Percentiles rank a stretch among this genome's conserved stretches.
These are phyloP conservation scores for Drosophila helvetica DNA, from an alignment of 2,888 invertebrate genomes.

Conservation along the genomic window DNA sequence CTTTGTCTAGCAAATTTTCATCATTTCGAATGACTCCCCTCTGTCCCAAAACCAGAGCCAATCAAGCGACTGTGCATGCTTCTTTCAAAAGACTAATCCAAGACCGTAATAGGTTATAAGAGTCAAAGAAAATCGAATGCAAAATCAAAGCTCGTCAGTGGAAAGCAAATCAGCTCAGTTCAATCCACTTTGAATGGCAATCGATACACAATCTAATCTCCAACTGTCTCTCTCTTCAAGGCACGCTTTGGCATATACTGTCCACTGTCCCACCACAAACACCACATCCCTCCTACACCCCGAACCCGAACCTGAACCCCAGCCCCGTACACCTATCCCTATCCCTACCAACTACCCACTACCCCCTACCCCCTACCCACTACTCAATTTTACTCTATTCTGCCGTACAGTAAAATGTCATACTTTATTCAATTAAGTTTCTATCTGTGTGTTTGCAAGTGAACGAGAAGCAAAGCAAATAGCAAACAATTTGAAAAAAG, in stretches of 20 bases:
- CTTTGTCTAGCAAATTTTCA: not conserved
- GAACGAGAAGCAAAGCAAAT: constrained; percentile 41
- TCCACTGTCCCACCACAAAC: constrained; percentile 25
- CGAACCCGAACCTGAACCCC: constrained; percentile 13
- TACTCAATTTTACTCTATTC: constrained; percentile 25
- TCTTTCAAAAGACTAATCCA: constrained; percentile 21
- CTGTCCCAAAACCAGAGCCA: constrained; percentile 2
- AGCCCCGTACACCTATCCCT: too few relatives aligned
- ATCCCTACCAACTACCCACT: not conserved
- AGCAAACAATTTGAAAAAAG: constrained; percentile 31
- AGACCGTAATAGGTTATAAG: constrained; percentile 12
- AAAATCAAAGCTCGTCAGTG: constrained; percentile 15
- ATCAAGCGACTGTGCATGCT: constrained; percentile 20
- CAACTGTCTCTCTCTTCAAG: constrained; percentile 14
- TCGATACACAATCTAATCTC: constrained; percentile 29
- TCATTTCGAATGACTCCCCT: not conserved
- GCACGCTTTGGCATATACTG: constrained; percentile 61
- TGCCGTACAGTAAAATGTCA: constrained; percentile 44
- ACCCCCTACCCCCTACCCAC: constrained; percentile 12
- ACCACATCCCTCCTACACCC: constrained; percentile 8
- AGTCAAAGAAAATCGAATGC: constrained; percentile 17
- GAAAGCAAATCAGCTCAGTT: constrained; percentile 25
- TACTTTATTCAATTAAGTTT: constrained; percentile 60
- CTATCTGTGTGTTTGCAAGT: constrained; percentile 66
- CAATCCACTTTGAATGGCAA: constrained; percentile 30